Percentiles rank a stretch among this genome's conserved stretches.
Conservation (phyloP, 1,140 invertebrate species). For the Bicyclus anynana region DNA sequence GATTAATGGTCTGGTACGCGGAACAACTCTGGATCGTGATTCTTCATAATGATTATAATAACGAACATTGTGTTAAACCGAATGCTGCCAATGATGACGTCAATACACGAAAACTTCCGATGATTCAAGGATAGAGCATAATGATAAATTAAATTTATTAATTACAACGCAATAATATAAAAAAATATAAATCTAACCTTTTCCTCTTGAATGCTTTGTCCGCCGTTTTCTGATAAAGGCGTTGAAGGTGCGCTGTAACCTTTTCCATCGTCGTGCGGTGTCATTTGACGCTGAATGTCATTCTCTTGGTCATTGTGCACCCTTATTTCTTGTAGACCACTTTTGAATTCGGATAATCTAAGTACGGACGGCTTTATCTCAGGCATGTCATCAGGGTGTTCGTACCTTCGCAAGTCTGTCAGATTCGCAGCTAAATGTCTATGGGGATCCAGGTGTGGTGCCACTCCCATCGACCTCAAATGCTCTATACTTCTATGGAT, state of each 20-base stretch:
- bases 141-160: slow-evolving; percentile 36
- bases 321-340: slow-evolving; percentile 68
- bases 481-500: slow-evolving; percentile 84
- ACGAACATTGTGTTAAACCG: slow-evolving; percentile 55
- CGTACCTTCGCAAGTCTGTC: slow-evolving; percentile 74
- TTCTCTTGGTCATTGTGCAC: slow-evolving; percentile 65
- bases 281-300: slow-evolving; percentile 65
- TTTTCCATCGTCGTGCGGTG: slow-evolving; percentile 70
- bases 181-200: slow-evolving; percentile 70
- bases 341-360: slow-evolving; percentile 73
- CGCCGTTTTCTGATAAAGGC: slow-evolving; percentile 79
- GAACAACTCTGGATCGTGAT: slow-evolving; percentile 57
- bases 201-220: slow-evolving; percentile 78
- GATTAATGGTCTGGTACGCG: slow-evolving; percentile 57
- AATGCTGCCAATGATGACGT: slow-evolving; percentile 52
- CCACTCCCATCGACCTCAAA: slow-evolving; percentile 79
- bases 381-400: slow-evolving; percentile 73
- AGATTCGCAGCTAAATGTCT: slow-evolving; percentile 70
- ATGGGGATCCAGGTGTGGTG: slow-evolving; percentile 75
- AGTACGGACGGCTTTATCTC: slow-evolving; percentile 77
- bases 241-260: slow-evolving; percentile 80
- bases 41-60: slow-evolving; percentile 49
- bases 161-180: slow-evolving; percentile 23
- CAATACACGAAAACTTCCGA: slow-evolving; percentile 57
- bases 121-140: slow-evolving; percentile 47